Percentiles rank a stretch among this genome's conserved stretches.
phyloP scores from a whole-genome alignment of 2,888 invertebrate genomes.

The Volucella inflata region DNA sequence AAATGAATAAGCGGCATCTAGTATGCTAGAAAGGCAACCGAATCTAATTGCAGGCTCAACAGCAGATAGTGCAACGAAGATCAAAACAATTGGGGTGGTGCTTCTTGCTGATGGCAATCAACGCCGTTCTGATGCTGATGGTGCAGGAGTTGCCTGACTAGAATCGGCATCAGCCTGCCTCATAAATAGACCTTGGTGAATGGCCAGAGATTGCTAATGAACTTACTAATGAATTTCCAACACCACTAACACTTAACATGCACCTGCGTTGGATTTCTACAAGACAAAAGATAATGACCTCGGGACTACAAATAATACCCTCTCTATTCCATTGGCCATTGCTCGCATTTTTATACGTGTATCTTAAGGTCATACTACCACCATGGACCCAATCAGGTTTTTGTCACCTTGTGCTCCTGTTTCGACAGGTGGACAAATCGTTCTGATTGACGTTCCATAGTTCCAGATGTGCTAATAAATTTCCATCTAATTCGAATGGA shows the following conservation, averaged over 20 bases:
- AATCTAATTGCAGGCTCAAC: constrained; percentile 78
- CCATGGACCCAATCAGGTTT: constrained; percentile 15
- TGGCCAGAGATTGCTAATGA: constrained; percentile 49
- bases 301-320: constrained; percentile 25
- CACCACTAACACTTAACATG: constrained; percentile 12
- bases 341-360: too few species aligned
- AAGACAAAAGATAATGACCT: constrained; percentile 63
- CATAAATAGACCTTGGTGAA: constrained; percentile 10
- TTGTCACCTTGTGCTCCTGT: constrained; percentile 10
- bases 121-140: constrained; percentile 16
- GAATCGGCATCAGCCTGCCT: background rate
- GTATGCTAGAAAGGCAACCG: constrained; percentile 78
- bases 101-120: constrained; percentile 17
- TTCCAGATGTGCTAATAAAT: constrained; percentile 43
- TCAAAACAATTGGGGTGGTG: constrained; percentile 52
- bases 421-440: constrained; percentile 28
- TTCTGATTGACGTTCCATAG: constrained; percentile 10
- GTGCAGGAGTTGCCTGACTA: constrained; percentile 16
- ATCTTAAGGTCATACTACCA: background rate
- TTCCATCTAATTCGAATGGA: constrained; percentile 28
- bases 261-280: constrained; percentile 46
- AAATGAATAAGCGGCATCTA: constrained; percentile 79
- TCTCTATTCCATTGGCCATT: background rate
- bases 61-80: constrained; percentile 20
- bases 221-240: constrained; percentile 49